Evolutionary conservation across 1,140 invertebrate genomes (phyloP).

Genomic region (Colletes gigas): DNA sequence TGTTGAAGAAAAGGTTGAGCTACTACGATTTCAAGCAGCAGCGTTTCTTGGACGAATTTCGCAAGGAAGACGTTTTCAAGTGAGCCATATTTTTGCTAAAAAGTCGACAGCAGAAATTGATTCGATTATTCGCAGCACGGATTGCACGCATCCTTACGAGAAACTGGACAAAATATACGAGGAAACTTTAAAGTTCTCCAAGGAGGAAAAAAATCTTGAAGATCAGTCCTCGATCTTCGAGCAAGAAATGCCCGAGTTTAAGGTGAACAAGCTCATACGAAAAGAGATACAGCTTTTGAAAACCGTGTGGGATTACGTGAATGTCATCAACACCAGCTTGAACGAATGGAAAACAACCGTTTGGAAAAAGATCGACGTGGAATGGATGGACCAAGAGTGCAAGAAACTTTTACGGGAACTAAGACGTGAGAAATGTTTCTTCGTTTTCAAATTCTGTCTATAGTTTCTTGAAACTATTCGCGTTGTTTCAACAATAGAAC

Average conservation of each 20-base stretch:
- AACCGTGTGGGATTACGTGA: conserved; percentile 94
- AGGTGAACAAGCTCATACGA: conserved; percentile 87
- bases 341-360: conserved; percentile 95
- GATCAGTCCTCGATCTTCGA: conserved; percentile 93
- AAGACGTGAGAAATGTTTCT: conserved; percentile 78
- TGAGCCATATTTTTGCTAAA: conserved; percentile 67
- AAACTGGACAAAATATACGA: conserved; percentile 88
- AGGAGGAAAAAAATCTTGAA: conserved; percentile 85
- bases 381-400: conserved; percentile 96
- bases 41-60: conserved; percentile 90
- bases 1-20: conserved; percentile 85
- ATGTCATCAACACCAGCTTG: conserved; percentile 90
- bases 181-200: conserved; percentile 87
- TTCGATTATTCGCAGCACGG: conserved; percentile 78
- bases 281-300: conserved; percentile 91
- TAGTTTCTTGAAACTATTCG: too few species aligned
- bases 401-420: conserved; percentile 94
- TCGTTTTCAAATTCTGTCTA: background rate
- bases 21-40: conserved; percentile 91
- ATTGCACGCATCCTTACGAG: conserved; percentile 88
- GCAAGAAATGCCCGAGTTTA: conserved; percentile 91
- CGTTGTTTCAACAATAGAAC: conserved; percentile 71
- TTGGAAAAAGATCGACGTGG: conserved; percentile 96
- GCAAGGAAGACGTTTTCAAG: conserved; percentile 85
- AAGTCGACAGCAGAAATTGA: too few species aligned